These are phyloP conservation scores for Dichetophora obliterata DNA, from an alignment of 2,888 invertebrate genomes.

Conservation along the genomic window DNA sequence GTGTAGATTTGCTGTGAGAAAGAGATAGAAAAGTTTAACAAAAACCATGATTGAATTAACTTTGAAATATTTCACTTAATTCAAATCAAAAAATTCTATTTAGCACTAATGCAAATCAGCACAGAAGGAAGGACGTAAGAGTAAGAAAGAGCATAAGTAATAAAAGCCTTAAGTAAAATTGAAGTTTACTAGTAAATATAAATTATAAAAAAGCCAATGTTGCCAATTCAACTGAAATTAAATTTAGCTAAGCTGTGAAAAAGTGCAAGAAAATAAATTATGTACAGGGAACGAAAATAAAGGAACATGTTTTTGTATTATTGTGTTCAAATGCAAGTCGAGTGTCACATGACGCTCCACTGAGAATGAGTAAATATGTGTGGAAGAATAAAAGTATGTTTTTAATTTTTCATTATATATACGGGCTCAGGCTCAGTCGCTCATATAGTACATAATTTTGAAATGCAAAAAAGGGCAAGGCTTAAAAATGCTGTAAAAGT, in stretches of 20 bases:
- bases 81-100: not conserved
- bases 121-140: not conserved
- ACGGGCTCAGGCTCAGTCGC: slow-evolving; percentile 33
- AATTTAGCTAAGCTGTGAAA: slow-evolving; percentile 24
- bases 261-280: slow-evolving; percentile 48
- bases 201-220: slow-evolving; percentile 39
- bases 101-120: not conserved
- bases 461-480: not conserved
- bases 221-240: slow-evolving; percentile 22
- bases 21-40: slow-evolving; percentile 1
- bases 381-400: not conserved
- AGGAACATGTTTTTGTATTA: not conserved
- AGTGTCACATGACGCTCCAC: not conserved
- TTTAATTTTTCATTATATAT: not conserved
- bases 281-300: not conserved
- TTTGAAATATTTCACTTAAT: not conserved
- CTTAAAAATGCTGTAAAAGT: not conserved
- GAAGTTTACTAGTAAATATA: slow-evolving; percentile 23
- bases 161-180: not conserved
- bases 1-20: not conserved
- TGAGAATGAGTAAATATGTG: not conserved
- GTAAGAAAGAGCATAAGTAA: not conserved
- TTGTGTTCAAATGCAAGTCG: not conserved
- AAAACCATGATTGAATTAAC: not conserved
- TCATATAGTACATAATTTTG: not conserved